phyloP scores from a whole-genome alignment of 2,797 vertebrate species.

The Pseudopleuronectes americanus region DNA sequence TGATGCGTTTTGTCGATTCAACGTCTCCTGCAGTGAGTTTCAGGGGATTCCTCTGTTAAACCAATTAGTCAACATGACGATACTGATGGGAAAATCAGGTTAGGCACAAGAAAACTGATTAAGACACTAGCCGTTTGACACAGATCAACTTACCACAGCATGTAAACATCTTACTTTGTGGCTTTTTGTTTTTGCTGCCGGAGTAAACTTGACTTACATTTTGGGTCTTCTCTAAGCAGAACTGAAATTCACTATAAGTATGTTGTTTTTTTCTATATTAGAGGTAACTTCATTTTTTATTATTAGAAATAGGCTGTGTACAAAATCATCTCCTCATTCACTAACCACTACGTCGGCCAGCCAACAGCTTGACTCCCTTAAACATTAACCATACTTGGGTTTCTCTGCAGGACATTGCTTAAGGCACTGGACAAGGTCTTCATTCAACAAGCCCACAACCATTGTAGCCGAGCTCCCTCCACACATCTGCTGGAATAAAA shows the following conservation, averaged over 20 bases:
- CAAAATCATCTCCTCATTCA: too few relatives aligned
- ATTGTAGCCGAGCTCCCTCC: constrained; percentile 2
- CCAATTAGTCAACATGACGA: constrained; percentile 18
- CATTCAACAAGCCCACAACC: constrained; percentile 26
- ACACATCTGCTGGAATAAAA: constrained; percentile 13
- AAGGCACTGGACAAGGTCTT: constrained; percentile 13
- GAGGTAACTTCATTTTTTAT: too few relatives aligned
- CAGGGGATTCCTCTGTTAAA: constrained; percentile 33
- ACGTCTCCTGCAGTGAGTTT: not conserved
- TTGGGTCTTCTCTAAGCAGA: too few relatives aligned
- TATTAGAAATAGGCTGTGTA: too few relatives aligned
- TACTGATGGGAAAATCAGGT: constrained; percentile 5
- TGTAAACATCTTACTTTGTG: constrained; percentile 8
- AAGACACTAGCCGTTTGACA: constrained; percentile 16
- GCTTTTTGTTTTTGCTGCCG: constrained; percentile 2
- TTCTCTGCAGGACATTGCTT: not conserved
- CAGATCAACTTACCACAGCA: not conserved
- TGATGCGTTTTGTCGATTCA: not conserved
- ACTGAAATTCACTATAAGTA: too few relatives aligned
- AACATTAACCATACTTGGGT: not conserved
- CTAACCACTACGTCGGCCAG: too few relatives aligned
- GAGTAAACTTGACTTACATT: not conserved
- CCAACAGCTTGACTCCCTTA: not conserved
- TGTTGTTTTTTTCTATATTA: too few relatives aligned
- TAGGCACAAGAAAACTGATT: constrained; percentile 14